Conservation (phyloP, 2,888 invertebrate species). For the Drosophila prostipennis region DNA sequence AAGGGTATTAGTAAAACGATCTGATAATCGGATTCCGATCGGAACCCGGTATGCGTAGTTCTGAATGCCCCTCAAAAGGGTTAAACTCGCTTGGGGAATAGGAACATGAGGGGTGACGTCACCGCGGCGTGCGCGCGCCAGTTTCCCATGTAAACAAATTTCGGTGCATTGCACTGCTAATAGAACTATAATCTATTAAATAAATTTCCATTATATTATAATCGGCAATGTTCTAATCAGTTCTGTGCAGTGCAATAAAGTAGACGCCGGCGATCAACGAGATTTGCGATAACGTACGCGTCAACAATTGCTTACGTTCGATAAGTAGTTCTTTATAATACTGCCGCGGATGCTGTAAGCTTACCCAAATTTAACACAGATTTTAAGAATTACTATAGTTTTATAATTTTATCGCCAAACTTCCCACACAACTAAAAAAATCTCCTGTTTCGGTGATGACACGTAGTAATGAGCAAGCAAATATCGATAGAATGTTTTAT, state of each 20-base stretch:
- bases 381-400: background rate
- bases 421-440: too few relatives aligned
- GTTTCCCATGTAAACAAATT: conserved; percentile 29
- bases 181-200: conserved; percentile 32
- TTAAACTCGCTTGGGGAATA: conserved; percentile 7
- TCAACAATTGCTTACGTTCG: background rate
- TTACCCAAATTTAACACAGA: conserved; percentile 7
- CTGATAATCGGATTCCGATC: background rate
- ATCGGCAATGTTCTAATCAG: conserved; percentile 23
- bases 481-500: conserved; percentile 2
- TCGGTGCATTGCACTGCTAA: conserved; percentile 13
- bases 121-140: conserved; percentile 34
- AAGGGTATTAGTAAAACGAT: conserved; percentile 4
- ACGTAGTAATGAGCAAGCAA: background rate
- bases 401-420: background rate
- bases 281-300: conserved; percentile 7
- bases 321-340: too few relatives aligned
- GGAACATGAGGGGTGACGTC: conserved; percentile 32
- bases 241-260: background rate
- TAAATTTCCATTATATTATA: conserved; percentile 37
- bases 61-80: conserved; percentile 33
- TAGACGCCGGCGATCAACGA: conserved; percentile 14
- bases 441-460: conserved; percentile 16
- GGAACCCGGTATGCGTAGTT: conserved; percentile 12
- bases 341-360: background rate